Evolutionary conservation across 1,140 invertebrate species (phyloP), one percentile per base, ranked within the genome.

Genomic region (Drosophila elegans): DNA sequence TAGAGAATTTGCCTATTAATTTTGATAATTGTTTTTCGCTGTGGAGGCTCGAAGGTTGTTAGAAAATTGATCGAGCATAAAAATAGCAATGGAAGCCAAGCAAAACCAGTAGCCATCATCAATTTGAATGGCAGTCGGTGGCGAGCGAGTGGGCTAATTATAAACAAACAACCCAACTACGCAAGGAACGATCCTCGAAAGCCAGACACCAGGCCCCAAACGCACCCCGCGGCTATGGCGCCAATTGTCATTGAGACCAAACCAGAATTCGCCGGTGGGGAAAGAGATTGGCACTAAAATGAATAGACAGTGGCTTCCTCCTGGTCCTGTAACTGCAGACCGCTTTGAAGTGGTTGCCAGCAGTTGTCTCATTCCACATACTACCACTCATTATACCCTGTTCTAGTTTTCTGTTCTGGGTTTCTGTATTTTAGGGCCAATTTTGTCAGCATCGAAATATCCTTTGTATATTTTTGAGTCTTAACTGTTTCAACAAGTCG

Each of bases 161-260:
- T 89, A 89, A 89, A 84, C 84, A 89, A 89, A 89, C 84, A 89
- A 89, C 54, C 63, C 48, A 63, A 72, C 42, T 34, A 42, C 27
- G 55, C 32, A 44, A 29, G 29, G 25, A 42, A 49, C 60, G 36
- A 76, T 63, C 67, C 55, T 59, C 29, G 49, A 34, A 25, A 52
- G 51, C 44, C 54, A 45, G 75, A 51, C 56, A 38, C 39, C 29
- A 5, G 29, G 25, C 36, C 34, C 63, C 59, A 61, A 59, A 61
- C 66, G 69, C 74, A 68, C 78, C 85, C 80, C 85, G 79, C 81
- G 72, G 85, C 67, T 85, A 81, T 90, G 85, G 85, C 85, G 85
- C 85, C 85, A 89, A 89, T 85, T 89, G 84, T 89, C 84, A 88
- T 84, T 89, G 76, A 80, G 84, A 61, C 80, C 39, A 62, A 41